A percentile compares a stretch with the other conserved stretches of the same genome.
These are phyloP conservation scores for Syndactyla subalaris DNA, from an alignment of 2,797 vertebrate genomes.

Conservation along the genomic window DNA sequence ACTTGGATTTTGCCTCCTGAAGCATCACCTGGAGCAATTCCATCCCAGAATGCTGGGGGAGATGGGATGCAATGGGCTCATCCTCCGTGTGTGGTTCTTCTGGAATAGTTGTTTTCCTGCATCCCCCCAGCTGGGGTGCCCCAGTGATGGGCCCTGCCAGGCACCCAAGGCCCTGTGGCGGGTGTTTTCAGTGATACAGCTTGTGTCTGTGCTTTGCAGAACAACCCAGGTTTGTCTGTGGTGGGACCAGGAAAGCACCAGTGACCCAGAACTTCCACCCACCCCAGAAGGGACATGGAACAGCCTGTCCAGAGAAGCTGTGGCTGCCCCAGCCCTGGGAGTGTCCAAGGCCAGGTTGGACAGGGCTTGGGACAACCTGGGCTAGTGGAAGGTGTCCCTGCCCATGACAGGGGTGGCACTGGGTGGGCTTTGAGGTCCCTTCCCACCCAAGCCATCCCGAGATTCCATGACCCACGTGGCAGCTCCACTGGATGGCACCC, in stretches of 20 bases:
- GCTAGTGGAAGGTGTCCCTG: neutral
- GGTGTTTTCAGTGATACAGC: neutral
- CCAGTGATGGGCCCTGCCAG: neutral
- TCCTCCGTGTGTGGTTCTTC: neutral
- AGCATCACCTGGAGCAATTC: neutral
- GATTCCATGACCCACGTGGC: neutral
- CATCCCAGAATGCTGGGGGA: neutral
- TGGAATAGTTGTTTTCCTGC: neutral
- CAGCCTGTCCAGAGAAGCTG: neutral
- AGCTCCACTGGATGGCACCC: constrained; percentile 45
- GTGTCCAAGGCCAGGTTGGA: neutral
- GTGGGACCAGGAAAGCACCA: neutral
- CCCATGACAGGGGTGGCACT: neutral
- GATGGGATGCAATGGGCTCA: accelerated
- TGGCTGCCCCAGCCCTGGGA: neutral
- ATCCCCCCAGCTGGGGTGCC: neutral
- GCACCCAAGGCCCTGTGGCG: neutral
- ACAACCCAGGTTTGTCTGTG: neutral
- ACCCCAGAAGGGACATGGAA: accelerated
- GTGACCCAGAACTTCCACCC: neutral
- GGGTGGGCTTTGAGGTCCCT: neutral
- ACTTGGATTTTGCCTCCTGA: neutral
- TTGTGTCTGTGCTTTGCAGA: neutral
- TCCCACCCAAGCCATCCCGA: neutral
- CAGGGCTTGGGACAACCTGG: accelerated